Evolutionary conservation across 2,113 vertebrate genomes (phyloP).

Genomic region (Merops nubicus): DNA sequence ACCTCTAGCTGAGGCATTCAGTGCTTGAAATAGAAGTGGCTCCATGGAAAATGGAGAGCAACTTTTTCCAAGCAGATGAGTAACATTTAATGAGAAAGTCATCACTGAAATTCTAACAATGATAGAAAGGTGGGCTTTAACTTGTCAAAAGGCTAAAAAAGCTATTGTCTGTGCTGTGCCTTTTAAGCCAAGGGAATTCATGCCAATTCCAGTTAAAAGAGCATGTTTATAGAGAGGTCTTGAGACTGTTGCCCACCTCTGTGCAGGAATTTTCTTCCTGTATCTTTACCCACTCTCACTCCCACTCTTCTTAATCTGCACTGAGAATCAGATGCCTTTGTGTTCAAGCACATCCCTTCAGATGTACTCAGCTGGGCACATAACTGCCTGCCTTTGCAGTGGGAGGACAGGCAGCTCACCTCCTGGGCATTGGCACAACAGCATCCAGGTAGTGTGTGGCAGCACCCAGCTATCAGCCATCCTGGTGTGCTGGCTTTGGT

Average conservation of each 20-base stretch:
- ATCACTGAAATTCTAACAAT: background rate
- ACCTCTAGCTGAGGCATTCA: background rate
- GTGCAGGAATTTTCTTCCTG: background rate
- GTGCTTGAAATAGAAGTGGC: background rate
- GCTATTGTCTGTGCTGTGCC: background rate
- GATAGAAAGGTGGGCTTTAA: background rate
- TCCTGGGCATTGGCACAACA: accelerated
- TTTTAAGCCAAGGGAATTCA: background rate
- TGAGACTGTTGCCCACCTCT: slow-evolving; percentile 9
- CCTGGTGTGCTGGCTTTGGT: accelerated
- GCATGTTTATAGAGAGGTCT: background rate
- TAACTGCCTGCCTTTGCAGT: background rate
- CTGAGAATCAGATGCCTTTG: background rate
- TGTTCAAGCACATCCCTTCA: background rate
- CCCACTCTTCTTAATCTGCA: background rate
- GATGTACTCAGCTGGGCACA: background rate
- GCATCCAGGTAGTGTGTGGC: background rate
- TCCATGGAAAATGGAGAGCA: slow-evolving; percentile 5
- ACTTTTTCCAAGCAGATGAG: background rate
- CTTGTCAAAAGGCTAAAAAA: background rate
- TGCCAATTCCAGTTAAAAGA: background rate
- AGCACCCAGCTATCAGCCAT: background rate
- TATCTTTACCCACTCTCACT: slow-evolving; percentile 17
- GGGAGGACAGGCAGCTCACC: background rate
- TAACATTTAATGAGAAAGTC: background rate